Evolutionary conservation across 2,113 vertebrate genomes (phyloP).

Genomic region (Thomomys bottae): DNA sequence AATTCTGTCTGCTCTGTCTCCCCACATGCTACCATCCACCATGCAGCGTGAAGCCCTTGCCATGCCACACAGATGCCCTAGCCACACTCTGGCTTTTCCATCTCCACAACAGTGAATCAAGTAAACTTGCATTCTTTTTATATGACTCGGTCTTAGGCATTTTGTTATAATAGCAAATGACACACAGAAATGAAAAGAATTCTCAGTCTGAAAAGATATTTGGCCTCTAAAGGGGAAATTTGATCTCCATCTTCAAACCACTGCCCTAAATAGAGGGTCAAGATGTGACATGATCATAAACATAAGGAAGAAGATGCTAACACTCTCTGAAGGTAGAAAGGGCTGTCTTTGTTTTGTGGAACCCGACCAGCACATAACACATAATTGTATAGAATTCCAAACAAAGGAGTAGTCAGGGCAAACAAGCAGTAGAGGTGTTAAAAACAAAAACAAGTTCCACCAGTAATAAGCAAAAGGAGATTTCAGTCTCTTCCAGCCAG

Average conservation of each 20-base stretch:
- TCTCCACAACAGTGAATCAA: neutral
- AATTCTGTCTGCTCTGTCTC: neutral
- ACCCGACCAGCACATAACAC: neutral
- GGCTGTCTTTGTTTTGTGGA: neutral
- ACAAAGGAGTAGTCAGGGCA: neutral
- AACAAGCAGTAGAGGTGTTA: neutral
- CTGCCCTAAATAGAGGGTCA: neutral
- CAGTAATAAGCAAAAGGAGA: neutral
- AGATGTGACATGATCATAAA: neutral
- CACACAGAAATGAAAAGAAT: neutral
- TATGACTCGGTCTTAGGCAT: neutral
- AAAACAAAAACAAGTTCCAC: neutral
- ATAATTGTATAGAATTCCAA: constrained; percentile 10
- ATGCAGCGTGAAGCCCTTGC: neutral
- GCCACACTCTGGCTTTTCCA: too few species aligned
- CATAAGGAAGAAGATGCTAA: neutral
- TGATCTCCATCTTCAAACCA: neutral
- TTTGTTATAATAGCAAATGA: neutral
- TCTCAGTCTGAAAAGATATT: neutral
- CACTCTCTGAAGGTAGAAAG: neutral
- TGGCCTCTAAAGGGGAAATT: neutral
- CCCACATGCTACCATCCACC: neutral
- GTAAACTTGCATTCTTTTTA: neutral
- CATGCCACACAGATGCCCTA: neutral
- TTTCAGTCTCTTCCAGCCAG: neutral